Evolutionary conservation across 2,888 invertebrate genomes (phyloP), one percentile per base, ranked within the genome.

Genomic region (Callosobruchus maculatus): DNA sequence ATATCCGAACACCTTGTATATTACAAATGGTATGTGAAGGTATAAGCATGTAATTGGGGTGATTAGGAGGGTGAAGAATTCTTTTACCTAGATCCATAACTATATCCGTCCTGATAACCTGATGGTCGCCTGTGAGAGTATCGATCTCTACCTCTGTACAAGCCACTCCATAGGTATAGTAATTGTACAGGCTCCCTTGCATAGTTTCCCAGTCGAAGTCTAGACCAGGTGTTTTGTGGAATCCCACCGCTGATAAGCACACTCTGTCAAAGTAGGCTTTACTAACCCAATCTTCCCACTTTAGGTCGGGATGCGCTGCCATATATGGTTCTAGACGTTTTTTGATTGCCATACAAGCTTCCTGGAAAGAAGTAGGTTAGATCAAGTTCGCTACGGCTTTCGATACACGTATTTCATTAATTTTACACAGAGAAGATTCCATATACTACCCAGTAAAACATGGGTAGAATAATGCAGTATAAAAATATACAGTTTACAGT

Each of bases 101-200:
- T 80, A 98, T 97, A 83, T 98, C 97, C 0, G 95, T 94, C 82
- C 94, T 90, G 66, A 96, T 86, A 0, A 97, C 93, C 88, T 93
- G 92, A 86, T 98, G 97, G 84, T 98, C 97, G 7, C 98, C 98
- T 22, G 97, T 97, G 0, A 98, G 89, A 81, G 97, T 97, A 87
- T 98, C 97, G 22, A 98, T 93, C 90, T 97, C 97, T 0, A 97
- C 97, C 85, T 96, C 95, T 0, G 95, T 92, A 80, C 94, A 93
- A 5, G 95, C 96, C 0, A 91, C 95, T 0, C 97, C 98, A 84
- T 91, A 95, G 0, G 96, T 95, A 82, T 90, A 97, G 84, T 98
- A 98, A 83, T 92, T 93, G 83, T 94, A 97, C 2, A 93, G 89
- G 72, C 88, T 90, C 2, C 96, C 96, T 70, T 89, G 88, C 82